Percentiles rank a stretch among this genome's conserved stretches.
These are phyloP conservation scores for Drosophila aldrichi DNA, from an alignment of 2,888 invertebrate species.

Conservation along the genomic window DNA sequence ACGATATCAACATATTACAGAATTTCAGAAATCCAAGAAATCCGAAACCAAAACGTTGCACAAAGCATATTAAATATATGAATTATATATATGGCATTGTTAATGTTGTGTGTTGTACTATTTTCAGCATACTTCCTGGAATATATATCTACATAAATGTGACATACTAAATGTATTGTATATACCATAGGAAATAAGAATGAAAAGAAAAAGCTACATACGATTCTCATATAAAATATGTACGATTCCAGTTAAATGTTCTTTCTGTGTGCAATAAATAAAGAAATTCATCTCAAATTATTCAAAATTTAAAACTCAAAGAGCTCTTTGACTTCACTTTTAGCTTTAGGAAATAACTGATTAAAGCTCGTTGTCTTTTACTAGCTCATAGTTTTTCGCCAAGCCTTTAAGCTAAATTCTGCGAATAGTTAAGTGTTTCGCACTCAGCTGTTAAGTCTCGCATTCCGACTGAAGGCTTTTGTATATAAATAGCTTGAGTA, in stretches of 20 bases:
- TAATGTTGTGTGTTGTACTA: constrained; percentile 54
- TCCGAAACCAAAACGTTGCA: constrained; percentile 56
- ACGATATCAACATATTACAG: constrained; percentile 33
- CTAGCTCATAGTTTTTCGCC: background rate
- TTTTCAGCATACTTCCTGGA: constrained; percentile 33
- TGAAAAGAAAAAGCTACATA: constrained; percentile 19
- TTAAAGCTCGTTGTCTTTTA: background rate
- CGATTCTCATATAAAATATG: constrained; percentile 45
- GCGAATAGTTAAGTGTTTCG: background rate
- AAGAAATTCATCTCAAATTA: constrained; percentile 60
- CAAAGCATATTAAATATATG: constrained; percentile 7
- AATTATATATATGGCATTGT: constrained; percentile 39
- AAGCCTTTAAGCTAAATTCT: background rate
- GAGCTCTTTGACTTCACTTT: background rate
- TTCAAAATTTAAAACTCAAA: constrained; percentile 20
- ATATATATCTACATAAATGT: constrained; percentile 52
- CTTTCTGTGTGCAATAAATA: constrained; percentile 71
- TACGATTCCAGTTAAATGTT: constrained; percentile 63
- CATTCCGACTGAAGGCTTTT: background rate
- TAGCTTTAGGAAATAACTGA: background rate
- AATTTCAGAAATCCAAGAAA: constrained; percentile 26
- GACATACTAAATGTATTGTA: constrained; percentile 28
- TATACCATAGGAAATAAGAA: constrained; percentile 24
- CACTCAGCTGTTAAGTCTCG: background rate
- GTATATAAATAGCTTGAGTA: background rate